Evolutionary conservation across 2,797 vertebrate species (phyloP), one percentile per base, ranked within the genome.

Genomic region (Iguana delicatissima): DNA sequence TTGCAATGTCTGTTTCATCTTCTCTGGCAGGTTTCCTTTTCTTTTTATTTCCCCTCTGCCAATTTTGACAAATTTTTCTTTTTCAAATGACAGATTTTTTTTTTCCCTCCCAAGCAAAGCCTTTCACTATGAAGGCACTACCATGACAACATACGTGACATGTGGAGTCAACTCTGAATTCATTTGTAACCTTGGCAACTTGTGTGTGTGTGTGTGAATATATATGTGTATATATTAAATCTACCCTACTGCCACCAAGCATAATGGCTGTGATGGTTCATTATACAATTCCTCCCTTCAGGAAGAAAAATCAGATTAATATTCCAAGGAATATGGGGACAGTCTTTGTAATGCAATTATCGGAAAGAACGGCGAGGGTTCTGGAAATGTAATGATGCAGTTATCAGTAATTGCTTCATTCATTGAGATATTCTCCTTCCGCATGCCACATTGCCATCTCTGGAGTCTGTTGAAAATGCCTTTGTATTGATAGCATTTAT

Each of bases 251-350:
- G 10, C 42, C 77, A 32, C 16, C 42, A 74, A 57, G 59, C 18
- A 16, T 74, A 89, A 83, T 74, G 52, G 52, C 16, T 62, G 57
- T 4, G 14, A 50, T 42, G 72, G 69, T 18, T 84, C 81, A 77
- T 84, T 84, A 84, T 9, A 12, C 81, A 24, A 64, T 50, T 12
- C 42, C 24, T 32, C 38, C 72, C 42, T 74, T 84, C 38, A 50
- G 80, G 80, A 89, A 76, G 55, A 24, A 59, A 84, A 24, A 89
- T 26, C 81, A 35, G 55, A 76, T 84, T 89, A 84, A 89, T 16
- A 77, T 77, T 73, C 73, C 55, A 29, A 76, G 72, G 69, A 64
- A 82, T 9, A 74, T 22, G 32, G 64, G 22, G 7, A 16, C 9
- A 20, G 80, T 62, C 55, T 26, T 76, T 52, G 42, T 57, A 86